Evolutionary conservation across 2,797 vertebrate genomes (phyloP).

Genomic region (Smutsia gigantea): DNA sequence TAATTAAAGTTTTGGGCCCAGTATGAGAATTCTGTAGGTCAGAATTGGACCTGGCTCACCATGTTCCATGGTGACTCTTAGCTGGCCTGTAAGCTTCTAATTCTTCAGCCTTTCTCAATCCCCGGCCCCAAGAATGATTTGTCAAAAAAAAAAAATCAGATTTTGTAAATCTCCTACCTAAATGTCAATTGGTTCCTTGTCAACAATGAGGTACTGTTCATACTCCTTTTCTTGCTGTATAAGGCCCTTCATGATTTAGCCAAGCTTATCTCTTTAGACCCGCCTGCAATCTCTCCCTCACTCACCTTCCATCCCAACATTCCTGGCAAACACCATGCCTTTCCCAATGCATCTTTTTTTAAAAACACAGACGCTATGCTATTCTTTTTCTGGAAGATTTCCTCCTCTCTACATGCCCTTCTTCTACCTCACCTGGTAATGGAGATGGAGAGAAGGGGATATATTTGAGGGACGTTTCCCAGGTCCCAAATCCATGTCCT

Average conservation of each 20-base stretch:
- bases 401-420: neutral
- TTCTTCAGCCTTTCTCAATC: neutral
- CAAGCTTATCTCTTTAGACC: neutral
- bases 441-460: neutral
- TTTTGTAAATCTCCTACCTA: neutral
- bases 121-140: neutral
- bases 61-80: neutral
- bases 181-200: neutral
- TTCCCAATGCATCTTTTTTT: neutral
- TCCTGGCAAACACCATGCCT: neutral
- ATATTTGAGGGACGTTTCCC: neutral
- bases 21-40: neutral
- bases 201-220: neutral
- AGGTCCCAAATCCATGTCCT: neutral
- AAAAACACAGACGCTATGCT: neutral
- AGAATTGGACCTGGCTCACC: neutral
- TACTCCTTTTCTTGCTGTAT: neutral
- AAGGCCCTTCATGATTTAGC: neutral
- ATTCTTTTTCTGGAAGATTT: neutral
- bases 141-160: neutral
- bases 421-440: neutral
- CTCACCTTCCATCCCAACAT: rapidly evolving
- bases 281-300: neutral
- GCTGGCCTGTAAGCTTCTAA: neutral
- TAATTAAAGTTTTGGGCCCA: slow-evolving; percentile 17